Percentiles rank a stretch among this genome's conserved stretches.
Conservation (phyloP, 2,797 vertebrate genomes). For the Dallia pectoralis region DNA sequence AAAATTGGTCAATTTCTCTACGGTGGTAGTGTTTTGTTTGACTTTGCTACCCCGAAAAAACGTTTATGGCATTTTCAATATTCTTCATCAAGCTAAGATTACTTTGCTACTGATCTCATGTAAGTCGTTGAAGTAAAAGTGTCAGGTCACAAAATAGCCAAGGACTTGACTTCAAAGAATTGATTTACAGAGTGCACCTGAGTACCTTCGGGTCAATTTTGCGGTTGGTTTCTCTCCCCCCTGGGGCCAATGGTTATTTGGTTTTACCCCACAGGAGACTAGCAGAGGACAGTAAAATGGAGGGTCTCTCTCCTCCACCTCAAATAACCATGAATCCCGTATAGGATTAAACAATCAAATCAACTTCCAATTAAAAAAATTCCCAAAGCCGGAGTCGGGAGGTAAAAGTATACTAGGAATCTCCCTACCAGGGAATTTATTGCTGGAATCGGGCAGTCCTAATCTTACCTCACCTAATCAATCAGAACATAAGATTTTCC, state of each 20-base stretch:
- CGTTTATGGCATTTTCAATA: slow-evolving; percentile 14
- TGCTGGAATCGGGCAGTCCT: no score
- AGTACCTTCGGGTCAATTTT: background rate
- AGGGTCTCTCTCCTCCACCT: slow-evolving; percentile 17
- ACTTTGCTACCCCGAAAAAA: slow-evolving; percentile 9
- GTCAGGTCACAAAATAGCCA: slow-evolving; percentile 22
- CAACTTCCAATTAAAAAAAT: no score
- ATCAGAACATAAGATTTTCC: slow-evolving; percentile 20
- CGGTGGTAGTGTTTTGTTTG: slow-evolving; percentile 10
- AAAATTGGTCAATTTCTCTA: slow-evolving; percentile 15
- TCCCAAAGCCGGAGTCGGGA: no score
- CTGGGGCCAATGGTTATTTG: slow-evolving; percentile 9
- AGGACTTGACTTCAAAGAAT: slow-evolving; percentile 26
- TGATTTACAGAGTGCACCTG: slow-evolving; percentile 42
- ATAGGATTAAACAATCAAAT: no score
- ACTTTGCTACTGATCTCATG: background rate
- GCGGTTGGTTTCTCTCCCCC: background rate
- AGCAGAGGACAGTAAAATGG: slow-evolving; percentile 20
- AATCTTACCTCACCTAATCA: slow-evolving; percentile 57
- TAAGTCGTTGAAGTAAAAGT: slow-evolving; percentile 20
- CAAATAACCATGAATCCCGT: slow-evolving; percentile 53
- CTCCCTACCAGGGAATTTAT: no score
- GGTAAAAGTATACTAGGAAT: no score
- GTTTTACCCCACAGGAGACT: slow-evolving; percentile 27
- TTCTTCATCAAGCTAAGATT: background rate